A percentile compares a stretch with the other conserved stretches of the same genome.
These are phyloP conservation scores for Anoplophora glabripennis DNA, from an alignment of 1,140 invertebrate genomes.

Conservation along the genomic window DNA sequence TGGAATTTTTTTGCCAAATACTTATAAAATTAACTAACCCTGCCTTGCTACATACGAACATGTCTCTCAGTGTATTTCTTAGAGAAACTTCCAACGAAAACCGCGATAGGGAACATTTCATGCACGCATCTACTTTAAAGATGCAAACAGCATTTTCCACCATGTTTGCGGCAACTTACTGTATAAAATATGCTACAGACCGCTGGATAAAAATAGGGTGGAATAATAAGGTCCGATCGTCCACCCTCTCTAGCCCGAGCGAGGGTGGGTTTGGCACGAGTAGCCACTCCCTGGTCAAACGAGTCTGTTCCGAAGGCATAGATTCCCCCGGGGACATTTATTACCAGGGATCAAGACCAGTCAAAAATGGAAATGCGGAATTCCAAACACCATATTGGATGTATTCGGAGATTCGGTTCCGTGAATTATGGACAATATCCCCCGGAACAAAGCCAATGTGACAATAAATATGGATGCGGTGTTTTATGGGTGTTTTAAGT, in stretches of 20 bases:
- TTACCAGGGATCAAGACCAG: conserved; percentile 39
- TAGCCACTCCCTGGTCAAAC: conserved; percentile 37
- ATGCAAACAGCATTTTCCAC: too few relatives aligned
- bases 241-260: conserved; percentile 11
- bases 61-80: too few relatives aligned
- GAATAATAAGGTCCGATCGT: conserved; percentile 13
- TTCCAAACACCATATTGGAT: conserved; percentile 19
- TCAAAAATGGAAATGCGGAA: conserved; percentile 35
- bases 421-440: conserved; percentile 17
- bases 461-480: conserved; percentile 15
- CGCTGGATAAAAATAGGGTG: conserved; percentile 5
- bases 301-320: conserved; percentile 27
- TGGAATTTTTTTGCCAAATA: too few relatives aligned
- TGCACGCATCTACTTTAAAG: too few relatives aligned
- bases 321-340: conserved; percentile 36
- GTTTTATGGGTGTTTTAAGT: conserved; percentile 8
- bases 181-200: not conserved
- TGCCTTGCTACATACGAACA: too few relatives aligned
- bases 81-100: too few relatives aligned
- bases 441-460: conserved; percentile 11
- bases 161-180: too few relatives aligned
- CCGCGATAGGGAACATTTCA: too few relatives aligned
- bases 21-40: too few relatives aligned
- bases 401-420: conserved; percentile 12
- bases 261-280: conserved; percentile 35